Evolutionary conservation across 2,888 invertebrate species (phyloP).

Genomic region (Agonopterix alstromeriana): DNA sequence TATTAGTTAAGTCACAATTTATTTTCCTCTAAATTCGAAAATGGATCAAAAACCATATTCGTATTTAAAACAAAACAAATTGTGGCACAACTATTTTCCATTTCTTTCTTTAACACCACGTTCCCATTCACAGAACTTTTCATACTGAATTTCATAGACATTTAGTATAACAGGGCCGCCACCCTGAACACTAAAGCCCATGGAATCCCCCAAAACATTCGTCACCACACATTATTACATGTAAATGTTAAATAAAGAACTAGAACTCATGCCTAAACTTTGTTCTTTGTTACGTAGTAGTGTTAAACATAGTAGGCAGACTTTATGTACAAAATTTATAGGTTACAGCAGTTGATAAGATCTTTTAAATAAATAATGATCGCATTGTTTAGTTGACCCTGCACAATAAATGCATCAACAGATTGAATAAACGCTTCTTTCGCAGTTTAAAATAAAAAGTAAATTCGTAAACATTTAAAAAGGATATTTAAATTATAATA

Average conservation of each 20-base stretch:
- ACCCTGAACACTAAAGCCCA: conserved; percentile 42
- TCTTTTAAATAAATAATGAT: too few relatives aligned
- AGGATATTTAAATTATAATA: too few relatives aligned
- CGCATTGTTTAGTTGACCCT: too few relatives aligned
- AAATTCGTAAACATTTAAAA: too few relatives aligned
- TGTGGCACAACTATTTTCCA: conserved; percentile 6
- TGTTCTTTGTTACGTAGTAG: too few relatives aligned
- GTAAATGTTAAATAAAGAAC: conserved; percentile 17
- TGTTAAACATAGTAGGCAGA: too few relatives aligned
- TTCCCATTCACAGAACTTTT: conserved; percentile 15
- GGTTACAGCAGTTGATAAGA: too few relatives aligned
- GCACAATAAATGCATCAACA: too few relatives aligned
- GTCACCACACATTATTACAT: conserved; percentile 21
- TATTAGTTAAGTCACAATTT: neutral
- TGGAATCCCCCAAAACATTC: conserved; percentile 18
- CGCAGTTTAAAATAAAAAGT: too few relatives aligned
- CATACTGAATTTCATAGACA: conserved; percentile 16
- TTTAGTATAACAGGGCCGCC: conserved; percentile 57
- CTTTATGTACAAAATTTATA: too few relatives aligned
- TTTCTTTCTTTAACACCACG: conserved; percentile 12
- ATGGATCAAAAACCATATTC: neutral
- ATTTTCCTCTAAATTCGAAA: neutral
- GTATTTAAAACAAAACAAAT: neutral
- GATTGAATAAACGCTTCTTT: too few relatives aligned
- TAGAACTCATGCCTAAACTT: too few relatives aligned